Evolutionary conservation across 1,140 invertebrate genomes (phyloP), one percentile per base, ranked within the genome.

Genomic region (Goniozus legneri): DNA sequence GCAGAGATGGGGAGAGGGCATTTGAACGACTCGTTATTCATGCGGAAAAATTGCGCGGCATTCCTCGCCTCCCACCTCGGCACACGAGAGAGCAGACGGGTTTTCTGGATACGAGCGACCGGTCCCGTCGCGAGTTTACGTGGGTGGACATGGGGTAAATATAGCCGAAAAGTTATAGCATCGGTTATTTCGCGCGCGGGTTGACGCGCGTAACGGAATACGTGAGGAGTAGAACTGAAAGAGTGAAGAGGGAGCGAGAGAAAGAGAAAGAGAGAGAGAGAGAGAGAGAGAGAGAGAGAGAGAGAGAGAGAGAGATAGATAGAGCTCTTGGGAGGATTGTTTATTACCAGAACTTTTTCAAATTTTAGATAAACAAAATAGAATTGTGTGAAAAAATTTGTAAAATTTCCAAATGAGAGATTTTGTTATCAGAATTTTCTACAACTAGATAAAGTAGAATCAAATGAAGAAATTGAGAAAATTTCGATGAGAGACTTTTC

Each of bases 111-210:
- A 18, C 8, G 14, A 12, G 22, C 15, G 8, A 16, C 8, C 1
- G 39, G 22, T 6, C n/a, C 12, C 16, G 40, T 13, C 12, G 22
- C n/a, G n/a, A n/a, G n/a, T n/a, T n/a, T n/a, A 38, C 20, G 20
- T 38, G 36, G 36, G 36, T 12, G 36, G 36, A 38, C 19, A 20
- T 19, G 20, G n/a, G 24, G 40, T 30, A 42, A 42, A 42, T n/a
- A n/a, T 31, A 42, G 40, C 15, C 24, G 40, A 42, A 42, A 42
- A 42, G 24, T 31, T 32, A 32, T 15, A 12, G 24, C 24, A 31
- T 20, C 15, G 40, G 8, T 8, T 14, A 16, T 32, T 38, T 38
- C 36, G 21, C 36, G 36, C 36, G 36, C 19, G 15, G n/a, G 36
- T 38, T 38, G 21, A 14, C 32, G 34, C 15, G 13, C 13, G 13